These are phyloP conservation scores for Cybosia mesomella DNA, from an alignment of 2,888 invertebrate genomes.

Conservation along the genomic window DNA sequence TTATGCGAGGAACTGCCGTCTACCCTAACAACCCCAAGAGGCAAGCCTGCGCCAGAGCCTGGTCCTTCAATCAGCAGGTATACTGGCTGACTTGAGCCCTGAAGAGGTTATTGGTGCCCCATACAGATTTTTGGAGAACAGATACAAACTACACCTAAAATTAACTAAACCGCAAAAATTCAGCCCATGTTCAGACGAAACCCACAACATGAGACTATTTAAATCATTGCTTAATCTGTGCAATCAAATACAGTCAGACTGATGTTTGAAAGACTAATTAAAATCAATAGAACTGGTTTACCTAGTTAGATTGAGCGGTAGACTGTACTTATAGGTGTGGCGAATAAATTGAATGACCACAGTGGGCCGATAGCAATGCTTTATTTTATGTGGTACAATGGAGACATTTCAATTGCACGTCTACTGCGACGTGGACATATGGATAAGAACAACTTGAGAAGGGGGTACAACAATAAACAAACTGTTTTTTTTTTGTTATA, in stretches of 20 bases:
- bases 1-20: too few species aligned
- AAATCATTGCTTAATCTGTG: not conserved
- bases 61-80: too few species aligned
- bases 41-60: too few species aligned
- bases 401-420: constrained; percentile 56
- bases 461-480: too few species aligned
- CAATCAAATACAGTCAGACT: not conserved
- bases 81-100: too few species aligned
- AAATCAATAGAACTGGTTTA: not conserved
- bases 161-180: too few species aligned
- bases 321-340: constrained; percentile 1
- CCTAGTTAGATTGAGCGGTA: not conserved
- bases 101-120: too few species aligned
- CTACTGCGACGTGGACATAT: constrained; percentile 26
- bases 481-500: too few species aligned
- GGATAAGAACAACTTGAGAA: too few species aligned
- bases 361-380: constrained; percentile 37
- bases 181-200: not conserved
- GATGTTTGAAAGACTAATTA: not conserved
- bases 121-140: too few species aligned
- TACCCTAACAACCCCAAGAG: too few species aligned
- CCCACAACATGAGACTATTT: not conserved
- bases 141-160: too few species aligned
- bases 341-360: constrained; percentile 23
- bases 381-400: constrained; percentile 59